Evolutionary conservation across 2,113 vertebrate species (phyloP).

Genomic region (Otis tarda): DNA sequence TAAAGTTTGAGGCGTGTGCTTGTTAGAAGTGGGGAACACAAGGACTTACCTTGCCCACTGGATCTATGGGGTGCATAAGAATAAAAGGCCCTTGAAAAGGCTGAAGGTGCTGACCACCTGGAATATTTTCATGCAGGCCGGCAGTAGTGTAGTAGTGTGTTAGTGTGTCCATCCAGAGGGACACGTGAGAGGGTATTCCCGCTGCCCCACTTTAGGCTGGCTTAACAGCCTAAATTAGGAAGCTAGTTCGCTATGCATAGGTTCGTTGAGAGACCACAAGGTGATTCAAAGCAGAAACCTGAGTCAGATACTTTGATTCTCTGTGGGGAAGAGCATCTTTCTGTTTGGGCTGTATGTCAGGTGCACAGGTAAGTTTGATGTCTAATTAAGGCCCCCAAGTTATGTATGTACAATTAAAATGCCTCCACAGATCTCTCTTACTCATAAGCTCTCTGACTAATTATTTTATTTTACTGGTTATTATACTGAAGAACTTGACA

Average conservation of each 20-base stretch:
- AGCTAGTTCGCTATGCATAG: background rate
- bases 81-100: background rate
- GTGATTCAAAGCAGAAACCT: background rate
- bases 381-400: background rate
- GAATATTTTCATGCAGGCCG: background rate
- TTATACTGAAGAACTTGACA: background rate
- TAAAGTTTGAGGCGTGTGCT: background rate
- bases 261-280: background rate
- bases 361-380: background rate
- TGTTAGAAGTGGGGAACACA: background rate
- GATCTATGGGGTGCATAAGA: background rate
- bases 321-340: rapidly evolving
- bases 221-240: background rate
- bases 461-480: background rate
- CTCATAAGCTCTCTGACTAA: background rate
- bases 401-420: background rate
- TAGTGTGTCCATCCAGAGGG: too few species aligned
- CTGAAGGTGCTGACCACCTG: background rate
- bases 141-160: background rate
- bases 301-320: background rate
- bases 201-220: background rate
- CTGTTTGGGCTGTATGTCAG: background rate
- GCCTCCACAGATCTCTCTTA: background rate
- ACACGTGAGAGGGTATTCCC: background rate
- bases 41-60: rapidly evolving